A percentile compares a stretch with the other conserved stretches of the same genome.
Evolutionary conservation across 2,888 invertebrate genomes (phyloP).

Genomic region (Siphonodentalium dalli): DNA sequence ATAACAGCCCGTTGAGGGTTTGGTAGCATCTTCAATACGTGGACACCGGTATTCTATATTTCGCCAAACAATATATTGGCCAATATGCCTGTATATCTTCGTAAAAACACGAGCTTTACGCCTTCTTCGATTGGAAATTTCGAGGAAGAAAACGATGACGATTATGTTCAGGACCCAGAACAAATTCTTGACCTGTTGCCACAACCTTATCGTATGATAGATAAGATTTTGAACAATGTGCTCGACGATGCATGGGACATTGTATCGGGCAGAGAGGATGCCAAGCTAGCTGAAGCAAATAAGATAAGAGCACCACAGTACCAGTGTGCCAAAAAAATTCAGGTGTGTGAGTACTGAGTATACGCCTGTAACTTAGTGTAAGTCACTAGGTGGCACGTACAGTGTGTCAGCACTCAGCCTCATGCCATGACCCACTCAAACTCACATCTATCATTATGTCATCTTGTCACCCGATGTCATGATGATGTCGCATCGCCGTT

Average conservation of each 20-base stretch:
- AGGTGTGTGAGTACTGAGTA: too few relatives aligned
- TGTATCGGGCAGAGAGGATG: constrained; percentile 45
- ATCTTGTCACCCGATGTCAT: too few relatives aligned
- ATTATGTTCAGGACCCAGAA: constrained; percentile 59
- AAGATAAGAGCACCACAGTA: constrained; percentile 50
- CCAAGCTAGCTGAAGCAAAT: constrained; percentile 40
- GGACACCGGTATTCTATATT: too few relatives aligned
- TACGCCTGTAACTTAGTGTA: not conserved
- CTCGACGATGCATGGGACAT: constrained; percentile 57
- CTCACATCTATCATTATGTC: too few relatives aligned
- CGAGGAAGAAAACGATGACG: constrained; percentile 51
- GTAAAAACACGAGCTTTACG: constrained; percentile 51
- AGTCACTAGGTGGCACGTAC: too few relatives aligned
- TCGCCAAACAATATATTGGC: too few relatives aligned
- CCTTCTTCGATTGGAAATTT: constrained; percentile 52
- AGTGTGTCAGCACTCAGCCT: too few relatives aligned
- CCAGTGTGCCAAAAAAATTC: constrained; percentile 39
- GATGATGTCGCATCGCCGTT: too few relatives aligned
- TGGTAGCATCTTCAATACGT: too few relatives aligned
- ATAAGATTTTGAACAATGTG: constrained; percentile 49
- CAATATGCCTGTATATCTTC: constrained; percentile 55
- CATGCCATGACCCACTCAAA: too few relatives aligned
- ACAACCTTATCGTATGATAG: constrained; percentile 62
- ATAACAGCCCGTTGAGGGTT: too few relatives aligned
- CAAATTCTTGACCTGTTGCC: constrained; percentile 54